Evolutionary conservation across 1,140 invertebrate genomes (phyloP).

Genomic region (Triops longicaudatus): DNA sequence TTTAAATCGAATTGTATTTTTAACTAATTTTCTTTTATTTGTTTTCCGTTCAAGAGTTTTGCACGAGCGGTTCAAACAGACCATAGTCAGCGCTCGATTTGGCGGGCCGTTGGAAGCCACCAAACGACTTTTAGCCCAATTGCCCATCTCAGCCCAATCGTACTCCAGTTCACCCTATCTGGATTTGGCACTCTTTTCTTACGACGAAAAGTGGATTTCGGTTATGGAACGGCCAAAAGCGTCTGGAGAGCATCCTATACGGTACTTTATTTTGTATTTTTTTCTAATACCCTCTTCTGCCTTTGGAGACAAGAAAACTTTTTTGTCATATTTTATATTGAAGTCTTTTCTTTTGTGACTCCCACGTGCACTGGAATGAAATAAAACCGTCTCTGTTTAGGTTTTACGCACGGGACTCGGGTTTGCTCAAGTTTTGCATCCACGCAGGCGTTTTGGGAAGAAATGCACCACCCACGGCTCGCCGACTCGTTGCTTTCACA

Average conservation of each 20-base stretch:
- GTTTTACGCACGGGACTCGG: conserved; percentile 83
- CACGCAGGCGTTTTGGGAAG: conserved; percentile 63
- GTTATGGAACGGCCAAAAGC: conserved; percentile 90
- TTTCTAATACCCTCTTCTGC: not conserved
- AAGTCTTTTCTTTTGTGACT: conserved; percentile 20
- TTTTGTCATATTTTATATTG: not conserved
- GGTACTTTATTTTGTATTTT: conserved; percentile 44
- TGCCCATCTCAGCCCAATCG: conserved; percentile 91
- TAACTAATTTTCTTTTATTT: conserved; percentile 27
- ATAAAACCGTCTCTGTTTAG: conserved; percentile 40
- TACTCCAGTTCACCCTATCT: conserved; percentile 88
- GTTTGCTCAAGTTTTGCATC: conserved; percentile 78
- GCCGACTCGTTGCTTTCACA: conserved; percentile 90
- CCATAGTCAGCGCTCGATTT: conserved; percentile 75
- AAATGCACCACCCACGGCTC: conserved; percentile 49
- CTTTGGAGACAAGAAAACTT: not conserved
- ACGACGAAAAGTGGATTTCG: conserved; percentile 94
- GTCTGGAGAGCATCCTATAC: conserved; percentile 85
- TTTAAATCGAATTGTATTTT: not conserved
- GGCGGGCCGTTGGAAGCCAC: conserved; percentile 78
- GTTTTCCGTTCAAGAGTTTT: conserved; percentile 38
- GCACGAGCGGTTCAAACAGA: conserved; percentile 71
- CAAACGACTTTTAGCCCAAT: conserved; percentile 76
- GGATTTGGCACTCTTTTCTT: conserved; percentile 84
- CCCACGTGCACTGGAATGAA: not conserved